A percentile compares a stretch with the other conserved stretches of the same genome.
Evolutionary conservation across 2,888 invertebrate genomes (phyloP).

Genomic region (Ecliptopera silaceata): DNA sequence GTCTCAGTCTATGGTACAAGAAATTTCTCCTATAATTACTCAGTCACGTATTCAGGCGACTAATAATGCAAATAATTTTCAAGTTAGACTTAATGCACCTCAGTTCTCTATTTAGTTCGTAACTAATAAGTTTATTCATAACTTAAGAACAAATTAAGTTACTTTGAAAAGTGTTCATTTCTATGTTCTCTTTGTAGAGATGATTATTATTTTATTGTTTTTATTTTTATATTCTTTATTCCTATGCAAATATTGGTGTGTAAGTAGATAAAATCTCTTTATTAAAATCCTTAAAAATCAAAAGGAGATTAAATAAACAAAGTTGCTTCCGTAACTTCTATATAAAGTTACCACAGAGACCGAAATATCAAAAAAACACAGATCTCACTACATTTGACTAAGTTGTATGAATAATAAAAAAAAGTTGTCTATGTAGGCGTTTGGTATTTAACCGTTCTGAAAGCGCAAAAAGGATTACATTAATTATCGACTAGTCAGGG

Average conservation of each 20-base stretch:
- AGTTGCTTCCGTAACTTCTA: no score
- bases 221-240: no score
- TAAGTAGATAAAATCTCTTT: no score
- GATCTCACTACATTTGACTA: not conserved
- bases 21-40: slow-evolving; percentile 25
- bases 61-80: slow-evolving; percentile 12
- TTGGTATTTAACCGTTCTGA: slow-evolving; percentile 1
- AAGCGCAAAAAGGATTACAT: not conserved
- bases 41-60: slow-evolving; percentile 15
- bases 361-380: not conserved
- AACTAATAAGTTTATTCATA: not conserved
- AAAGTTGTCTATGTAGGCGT: not conserved
- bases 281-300: no score
- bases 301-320: no score
- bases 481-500: not conserved
- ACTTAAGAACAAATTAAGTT: not conserved
- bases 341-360: not conserved
- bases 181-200: no score
- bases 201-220: no score
- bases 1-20: slow-evolving; percentile 9
- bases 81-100: not conserved
- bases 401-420: not conserved
- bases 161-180: not conserved
- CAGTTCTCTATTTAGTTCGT: not conserved
- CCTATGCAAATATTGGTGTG: no score